Evolutionary conservation across 2,888 invertebrate species (phyloP), one percentile per base, ranked within the genome.

Genomic region (Catotricha subobsoleta): DNA sequence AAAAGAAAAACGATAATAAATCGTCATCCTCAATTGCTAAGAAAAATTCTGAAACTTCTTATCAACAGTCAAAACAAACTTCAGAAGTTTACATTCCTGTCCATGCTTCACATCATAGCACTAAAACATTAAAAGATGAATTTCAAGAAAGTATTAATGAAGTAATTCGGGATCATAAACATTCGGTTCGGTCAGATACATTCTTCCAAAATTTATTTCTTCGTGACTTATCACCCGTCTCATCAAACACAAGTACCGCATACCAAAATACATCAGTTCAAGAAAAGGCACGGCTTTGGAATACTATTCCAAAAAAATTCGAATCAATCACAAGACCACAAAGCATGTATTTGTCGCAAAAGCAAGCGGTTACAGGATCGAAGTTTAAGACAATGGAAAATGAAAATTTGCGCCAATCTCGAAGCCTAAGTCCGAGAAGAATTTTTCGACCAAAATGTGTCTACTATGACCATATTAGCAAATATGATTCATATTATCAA

Each of bases 121-220:
- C 36, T 10, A 6, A 8, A 15, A 21, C 15, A 7, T 23, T 3
- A 6, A 23, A 23, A 12, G 9, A 25, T 16, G 36, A 36, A 25
- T 16, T 21, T 15, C 21, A 23, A 8, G 25, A 27, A 18, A 34
- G 23, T n/a, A 19, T 33, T 8, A 33, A 25, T 13, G 2, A 16
- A 10, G 13, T 27, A 9, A 37, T 25, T 16, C 25, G 21, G 15
- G 37, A 13, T 3, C 29, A 10, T 5, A 7, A n/a, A 29, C 9
- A 13, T 7, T 16, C 3, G 6, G 27, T 3, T 2, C 20, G 20
- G 2, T 69, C 72, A 0, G 68, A 79, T 52, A 67, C 69, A 0
- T 81, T 80, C 52, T 81, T 81, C 50, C 79, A 76, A 56, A 72
- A 78, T 57, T 65, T 80, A 16, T 75, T 80, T 50, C 57, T 80